These are phyloP conservation scores for Microcebus tavaratra DNA, from an alignment of 2,113 vertebrate genomes.

Conservation along the genomic window DNA sequence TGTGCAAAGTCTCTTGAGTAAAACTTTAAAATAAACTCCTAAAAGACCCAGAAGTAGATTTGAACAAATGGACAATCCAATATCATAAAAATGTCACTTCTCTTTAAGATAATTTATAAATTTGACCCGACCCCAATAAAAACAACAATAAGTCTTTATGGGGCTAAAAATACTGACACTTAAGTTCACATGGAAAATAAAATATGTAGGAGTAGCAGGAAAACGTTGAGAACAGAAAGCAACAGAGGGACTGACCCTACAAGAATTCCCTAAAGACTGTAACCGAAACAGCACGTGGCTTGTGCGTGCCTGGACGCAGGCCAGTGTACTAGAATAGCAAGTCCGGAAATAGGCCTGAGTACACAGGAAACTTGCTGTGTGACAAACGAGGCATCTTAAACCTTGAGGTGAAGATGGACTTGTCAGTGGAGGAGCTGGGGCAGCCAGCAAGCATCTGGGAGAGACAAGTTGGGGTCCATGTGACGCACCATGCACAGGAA, in stretches of 20 bases:
- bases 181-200: neutral
- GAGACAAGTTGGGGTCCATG: neutral
- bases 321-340: no score
- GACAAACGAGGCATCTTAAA: neutral
- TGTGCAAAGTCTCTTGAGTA: neutral
- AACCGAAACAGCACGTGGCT: neutral
- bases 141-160: neutral
- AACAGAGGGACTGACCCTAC: no score
- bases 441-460: no score
- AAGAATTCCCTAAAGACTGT: neutral
- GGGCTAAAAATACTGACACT: neutral
- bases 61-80: neutral
- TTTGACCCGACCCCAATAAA: neutral
- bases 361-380: neutral
- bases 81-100: neutral
- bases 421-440: no score
- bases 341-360: neutral
- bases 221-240: neutral
- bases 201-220: neutral
- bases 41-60: neutral
- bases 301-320: neutral
- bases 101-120: neutral
- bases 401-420: neutral
- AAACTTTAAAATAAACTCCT: neutral
- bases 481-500: neutral